Percentiles rank a stretch among this genome's conserved stretches.
phyloP scores from a whole-genome alignment of 2,113 vertebrate species.

The Gasterosteus nipponicus region DNA sequence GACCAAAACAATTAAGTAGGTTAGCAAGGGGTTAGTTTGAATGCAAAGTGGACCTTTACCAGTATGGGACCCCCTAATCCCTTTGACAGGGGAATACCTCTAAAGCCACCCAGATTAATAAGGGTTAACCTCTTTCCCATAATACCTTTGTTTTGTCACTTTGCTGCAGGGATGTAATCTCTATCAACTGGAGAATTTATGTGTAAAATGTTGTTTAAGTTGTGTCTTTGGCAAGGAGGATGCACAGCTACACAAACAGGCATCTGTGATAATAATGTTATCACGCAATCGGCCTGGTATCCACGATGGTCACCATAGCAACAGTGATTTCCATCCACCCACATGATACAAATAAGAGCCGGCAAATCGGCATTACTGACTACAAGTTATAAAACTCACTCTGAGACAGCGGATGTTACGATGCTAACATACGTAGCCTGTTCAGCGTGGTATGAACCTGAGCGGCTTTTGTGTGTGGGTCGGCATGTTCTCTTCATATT shows the following conservation, averaged over 20 bases:
- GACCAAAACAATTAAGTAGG: constrained; percentile 49
- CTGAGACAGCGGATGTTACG: constrained; percentile 6
- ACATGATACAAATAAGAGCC: constrained; percentile 47
- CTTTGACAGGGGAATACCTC: constrained; percentile 25
- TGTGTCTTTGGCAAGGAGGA: constrained; percentile 1
- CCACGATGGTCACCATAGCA: constrained; percentile 65
- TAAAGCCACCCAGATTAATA: constrained; percentile 41
- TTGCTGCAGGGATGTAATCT: constrained; percentile 23
- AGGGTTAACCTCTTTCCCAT: constrained; percentile 28
- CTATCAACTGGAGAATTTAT: neutral
- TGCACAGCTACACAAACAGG: constrained; percentile 22
- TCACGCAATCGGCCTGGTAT: constrained; percentile 49
- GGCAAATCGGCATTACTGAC: constrained; percentile 14
- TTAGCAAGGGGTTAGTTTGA: constrained; percentile 57
- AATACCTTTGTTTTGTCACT: constrained; percentile 45
- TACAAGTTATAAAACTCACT: constrained; percentile 36
- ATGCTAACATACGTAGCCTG: neutral
- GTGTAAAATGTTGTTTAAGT: constrained; percentile 11
- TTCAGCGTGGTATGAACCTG: constrained; percentile 4
- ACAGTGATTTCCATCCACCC: constrained; percentile 63
- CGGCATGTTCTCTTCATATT: constrained; percentile 15
- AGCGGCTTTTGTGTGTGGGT: constrained; percentile 28
- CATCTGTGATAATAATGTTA: constrained; percentile 47
- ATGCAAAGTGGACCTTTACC: constrained; percentile 14
- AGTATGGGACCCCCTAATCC: constrained; percentile 56